These are phyloP conservation scores for Chaenogobius annularis DNA, from an alignment of 2,113 vertebrate genomes.

Conservation along the genomic window DNA sequence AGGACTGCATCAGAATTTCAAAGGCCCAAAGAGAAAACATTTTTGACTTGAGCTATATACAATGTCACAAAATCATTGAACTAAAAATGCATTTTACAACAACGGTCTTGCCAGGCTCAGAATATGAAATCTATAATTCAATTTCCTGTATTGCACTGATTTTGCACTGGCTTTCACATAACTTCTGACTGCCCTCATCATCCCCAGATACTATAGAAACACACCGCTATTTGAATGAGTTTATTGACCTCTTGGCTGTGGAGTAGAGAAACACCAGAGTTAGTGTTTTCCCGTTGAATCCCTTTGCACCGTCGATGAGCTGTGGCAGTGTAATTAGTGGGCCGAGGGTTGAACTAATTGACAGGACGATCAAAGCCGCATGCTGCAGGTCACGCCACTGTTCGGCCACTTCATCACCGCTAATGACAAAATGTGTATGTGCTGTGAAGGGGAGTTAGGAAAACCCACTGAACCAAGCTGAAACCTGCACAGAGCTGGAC, in stretches of 20 bases:
- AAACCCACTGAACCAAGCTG: neutral
- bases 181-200: neutral
- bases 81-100: neutral
- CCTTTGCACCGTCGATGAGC: slow-evolving; percentile 32
- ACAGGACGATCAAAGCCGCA: slow-evolving; percentile 51
- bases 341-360: slow-evolving; percentile 53
- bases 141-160: neutral
- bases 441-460: slow-evolving; percentile 4
- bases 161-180: neutral
- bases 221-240: slow-evolving; percentile 41
- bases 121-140: neutral
- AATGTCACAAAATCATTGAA: neutral
- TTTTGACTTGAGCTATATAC: neutral
- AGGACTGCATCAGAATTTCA: neutral
- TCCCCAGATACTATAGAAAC: slow-evolving; percentile 32
- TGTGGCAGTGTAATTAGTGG: slow-evolving; percentile 64
- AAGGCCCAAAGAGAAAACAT: neutral
- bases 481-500: neutral
- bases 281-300: slow-evolving; percentile 32
- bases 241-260: slow-evolving; percentile 43
- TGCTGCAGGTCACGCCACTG: slow-evolving; percentile 55
- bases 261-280: slow-evolving; percentile 35
- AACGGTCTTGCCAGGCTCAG: no score
- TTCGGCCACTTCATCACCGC: slow-evolving; percentile 57
- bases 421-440: slow-evolving; percentile 51